Conservation (phyloP, 2,113 vertebrate species). For the Dryoscopus gambensis region DNA sequence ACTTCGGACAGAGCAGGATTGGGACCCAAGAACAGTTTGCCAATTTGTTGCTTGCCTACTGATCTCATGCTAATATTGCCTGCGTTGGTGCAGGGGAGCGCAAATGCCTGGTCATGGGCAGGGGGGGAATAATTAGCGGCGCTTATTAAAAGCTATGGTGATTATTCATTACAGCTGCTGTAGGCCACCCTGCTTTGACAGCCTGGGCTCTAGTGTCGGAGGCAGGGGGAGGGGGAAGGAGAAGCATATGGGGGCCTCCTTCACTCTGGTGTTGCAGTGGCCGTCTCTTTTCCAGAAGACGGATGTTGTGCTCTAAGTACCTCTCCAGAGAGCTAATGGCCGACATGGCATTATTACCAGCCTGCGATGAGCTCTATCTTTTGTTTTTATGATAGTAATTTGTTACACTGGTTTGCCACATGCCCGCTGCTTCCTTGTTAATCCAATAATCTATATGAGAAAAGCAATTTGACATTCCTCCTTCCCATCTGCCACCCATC, state of each 20-base stretch:
- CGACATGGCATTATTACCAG: conserved; percentile 70
- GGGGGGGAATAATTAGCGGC: neutral
- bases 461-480: conserved; percentile 80
- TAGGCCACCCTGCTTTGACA: neutral
- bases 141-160: neutral
- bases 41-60: neutral
- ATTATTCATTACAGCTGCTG: neutral
- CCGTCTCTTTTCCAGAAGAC: conserved; percentile 66
- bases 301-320: conserved; percentile 54
- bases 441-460: conserved; percentile 84
- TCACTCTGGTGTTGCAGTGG: conserved; percentile 47
- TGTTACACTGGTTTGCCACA: conserved; percentile 78
- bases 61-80: neutral
- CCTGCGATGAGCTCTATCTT: conserved; percentile 66
- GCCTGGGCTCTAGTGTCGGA: neutral
- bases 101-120: neutral
- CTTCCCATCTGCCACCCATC: conserved; percentile 80
- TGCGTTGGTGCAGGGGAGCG: neutral
- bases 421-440: conserved; percentile 78
- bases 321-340: conserved; percentile 71
- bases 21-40: neutral
- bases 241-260: neutral
- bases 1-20: neutral
- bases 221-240: neutral
- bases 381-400: conserved; percentile 77